A percentile compares a stretch with the other conserved stretches of the same genome.
These are phyloP conservation scores for Mirounga angustirostris DNA, from an alignment of 2,113 vertebrate species.

Conservation along the genomic window DNA sequence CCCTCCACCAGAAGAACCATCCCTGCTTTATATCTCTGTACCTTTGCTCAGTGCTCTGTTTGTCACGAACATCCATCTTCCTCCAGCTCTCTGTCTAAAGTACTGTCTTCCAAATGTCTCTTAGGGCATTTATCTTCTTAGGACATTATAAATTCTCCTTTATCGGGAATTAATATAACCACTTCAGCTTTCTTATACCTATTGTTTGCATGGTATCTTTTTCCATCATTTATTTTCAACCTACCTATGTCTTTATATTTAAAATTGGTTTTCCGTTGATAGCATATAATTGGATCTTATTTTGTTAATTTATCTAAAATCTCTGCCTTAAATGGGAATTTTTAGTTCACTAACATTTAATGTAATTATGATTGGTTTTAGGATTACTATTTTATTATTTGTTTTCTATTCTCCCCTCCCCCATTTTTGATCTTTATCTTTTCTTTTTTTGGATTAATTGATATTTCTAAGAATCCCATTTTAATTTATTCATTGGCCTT, in stretches of 20 bases:
- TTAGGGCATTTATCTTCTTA: not conserved
- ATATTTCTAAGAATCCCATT: not conserved
- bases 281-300: not conserved
- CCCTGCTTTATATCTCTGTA: not conserved
- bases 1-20: not conserved
- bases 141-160: conserved; percentile 24
- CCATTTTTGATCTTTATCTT: not conserved
- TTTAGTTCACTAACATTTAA: not conserved
- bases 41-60: not conserved
- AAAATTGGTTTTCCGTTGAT: not conserved
- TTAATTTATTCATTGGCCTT: not conserved
- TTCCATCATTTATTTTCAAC: not conserved
- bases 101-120: not conserved
- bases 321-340: not conserved
- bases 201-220: not conserved
- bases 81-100: not conserved
- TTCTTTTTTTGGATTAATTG: not conserved
- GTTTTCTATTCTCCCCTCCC: not conserved
- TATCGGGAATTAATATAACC: not conserved
- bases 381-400: not conserved
- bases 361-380: not conserved
- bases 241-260: not conserved
- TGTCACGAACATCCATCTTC: not conserved
- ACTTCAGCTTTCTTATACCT: not conserved
- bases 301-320: conserved; percentile 25